Evolutionary conservation across 1,140 invertebrate species (phyloP).

Genomic region (Whitmania pigra): DNA sequence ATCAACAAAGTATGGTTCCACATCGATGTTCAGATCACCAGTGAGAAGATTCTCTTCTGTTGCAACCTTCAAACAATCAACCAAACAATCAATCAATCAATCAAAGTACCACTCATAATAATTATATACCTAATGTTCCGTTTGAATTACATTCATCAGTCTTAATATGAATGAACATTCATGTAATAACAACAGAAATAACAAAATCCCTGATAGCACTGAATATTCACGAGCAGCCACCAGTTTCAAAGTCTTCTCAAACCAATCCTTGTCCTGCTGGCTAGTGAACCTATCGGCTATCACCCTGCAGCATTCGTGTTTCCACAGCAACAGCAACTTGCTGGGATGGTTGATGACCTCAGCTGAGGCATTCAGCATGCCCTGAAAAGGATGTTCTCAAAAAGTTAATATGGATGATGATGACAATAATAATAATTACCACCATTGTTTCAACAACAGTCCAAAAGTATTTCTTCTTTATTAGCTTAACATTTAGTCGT

Average conservation of each 20-base stretch:
- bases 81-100: constrained; percentile 10
- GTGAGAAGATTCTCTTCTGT: constrained; percentile 39
- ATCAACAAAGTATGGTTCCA: constrained; percentile 44
- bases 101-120: constrained; percentile 6
- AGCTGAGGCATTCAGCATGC: constrained; percentile 24
- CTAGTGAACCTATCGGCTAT: constrained; percentile 60
- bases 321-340: constrained; percentile 51
- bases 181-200: too few species aligned
- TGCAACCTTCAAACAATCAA: constrained; percentile 30
- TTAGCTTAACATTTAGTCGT: too few species aligned
- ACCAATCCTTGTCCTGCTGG: constrained; percentile 36
- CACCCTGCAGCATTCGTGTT: constrained; percentile 79
- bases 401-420: not conserved
- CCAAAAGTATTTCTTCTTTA: too few species aligned
- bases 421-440: too few species aligned
- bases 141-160: too few species aligned
- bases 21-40: constrained; percentile 31
- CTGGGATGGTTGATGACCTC: not conserved
- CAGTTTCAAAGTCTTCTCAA: constrained; percentile 42
- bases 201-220: too few species aligned
- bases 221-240: constrained; percentile 24
- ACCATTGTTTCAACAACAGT: too few species aligned
- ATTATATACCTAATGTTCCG: not conserved
- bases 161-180: too few species aligned
- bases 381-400: constrained; percentile 28